Base-by-base conservation (phyloP, 2,797 vertebrate genomes). In the Allobates femoralis region DNA sequence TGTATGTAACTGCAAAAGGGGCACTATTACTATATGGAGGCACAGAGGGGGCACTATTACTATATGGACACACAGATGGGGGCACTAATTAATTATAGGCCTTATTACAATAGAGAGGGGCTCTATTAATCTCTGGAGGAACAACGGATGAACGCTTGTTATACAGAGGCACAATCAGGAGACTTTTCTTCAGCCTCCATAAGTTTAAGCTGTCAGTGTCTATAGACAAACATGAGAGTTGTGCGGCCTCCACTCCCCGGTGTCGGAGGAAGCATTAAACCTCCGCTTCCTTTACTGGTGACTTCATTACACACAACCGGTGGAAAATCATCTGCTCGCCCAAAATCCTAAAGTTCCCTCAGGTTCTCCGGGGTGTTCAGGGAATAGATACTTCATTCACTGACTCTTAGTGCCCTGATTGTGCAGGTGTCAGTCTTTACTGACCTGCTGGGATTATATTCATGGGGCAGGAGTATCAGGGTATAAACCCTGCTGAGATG, bases 161-260 rank as follows among this genome's bases (percentile, higher is more conserved):
- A 46, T 46, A 11, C 1, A 8, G 5, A 46, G 41, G 41, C 41
- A 46, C 41, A 7, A 46, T 46, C 41, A 46, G 41, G 11, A 66
- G 19, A 15, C 51, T 73, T 83, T 79, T 83, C 37, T 87, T 60
- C 21, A 37, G 0, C 0, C 3, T n/a, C 64, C 81, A 87, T 84
- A 74, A 79, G 86, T 74, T 87, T 73, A 73, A 87, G 81, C 66
- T 79, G 64, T 74, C 76, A 84, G 75, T 78, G 50, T 73, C 32
- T 34, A 2, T 30, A 77, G 74, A 50, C 56, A 78, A 11, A 8
- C 50, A 69, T 37, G 16, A 82, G 26, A 50, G 34, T 23, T 26
- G 6, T 32, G 34, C 58, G 30, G 37, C 51, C 28, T 30, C 23
- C 37, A 26, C n/a, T 60, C 53, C 19, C 41, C 53, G 16, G 53